A percentile compares a stretch with the other conserved stretches of the same genome.
Evolutionary conservation across 2,888 invertebrate species (phyloP).

Genomic region (Julus scandinavius): DNA sequence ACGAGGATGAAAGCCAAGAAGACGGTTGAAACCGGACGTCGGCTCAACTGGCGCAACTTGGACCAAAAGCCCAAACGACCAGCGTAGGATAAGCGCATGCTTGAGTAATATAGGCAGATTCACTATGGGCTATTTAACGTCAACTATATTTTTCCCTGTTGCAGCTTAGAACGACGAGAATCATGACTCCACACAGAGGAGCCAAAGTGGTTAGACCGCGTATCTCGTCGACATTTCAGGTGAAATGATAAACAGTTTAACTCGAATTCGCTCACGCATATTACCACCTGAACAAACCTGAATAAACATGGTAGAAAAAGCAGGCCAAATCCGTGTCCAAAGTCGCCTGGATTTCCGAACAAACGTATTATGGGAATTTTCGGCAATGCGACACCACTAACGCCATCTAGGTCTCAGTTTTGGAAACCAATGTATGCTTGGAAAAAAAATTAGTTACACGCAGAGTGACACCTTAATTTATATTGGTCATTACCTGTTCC

Average conservation of each 20-base stretch:
- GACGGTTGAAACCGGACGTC: not conserved
- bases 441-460: too few species aligned
- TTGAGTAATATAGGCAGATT: not conserved
- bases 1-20: constrained; percentile 28
- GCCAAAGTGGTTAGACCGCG: not conserved
- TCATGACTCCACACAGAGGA: not conserved
- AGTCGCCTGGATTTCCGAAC: too few species aligned
- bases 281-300: not conserved
- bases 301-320: too few species aligned
- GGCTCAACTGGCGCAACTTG: not conserved
- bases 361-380: too few species aligned
- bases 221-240: not conserved
- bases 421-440: too few species aligned
- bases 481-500: too few species aligned
- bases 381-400: too few species aligned
- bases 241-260: not conserved
- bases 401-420: too few species aligned
- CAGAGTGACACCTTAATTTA: too few species aligned
- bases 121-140: not conserved
- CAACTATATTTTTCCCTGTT: too few species aligned
- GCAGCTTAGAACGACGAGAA: too few species aligned
- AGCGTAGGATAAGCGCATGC: not conserved
- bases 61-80: not conserved
- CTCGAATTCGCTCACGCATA: not conserved
- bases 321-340: too few species aligned